Evolutionary conservation across 1,140 invertebrate genomes (phyloP), one percentile per base, ranked within the genome.

Genomic region (Helicorthomorpha holstii): DNA sequence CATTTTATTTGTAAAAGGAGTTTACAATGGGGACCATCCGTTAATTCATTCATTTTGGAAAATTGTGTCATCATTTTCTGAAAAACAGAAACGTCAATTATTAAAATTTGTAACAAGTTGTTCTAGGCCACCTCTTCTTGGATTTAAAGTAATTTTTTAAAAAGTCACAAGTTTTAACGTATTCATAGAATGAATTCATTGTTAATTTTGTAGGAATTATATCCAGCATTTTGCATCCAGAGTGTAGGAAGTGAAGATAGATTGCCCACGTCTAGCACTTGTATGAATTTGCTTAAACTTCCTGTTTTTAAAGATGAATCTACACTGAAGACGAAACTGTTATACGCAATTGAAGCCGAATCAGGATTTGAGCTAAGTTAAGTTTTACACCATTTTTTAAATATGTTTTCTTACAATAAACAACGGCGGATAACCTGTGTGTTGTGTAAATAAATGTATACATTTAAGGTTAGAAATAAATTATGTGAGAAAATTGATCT

Each of bases 61-160:
- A 56, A 83, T 92, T 22, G 74, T 96, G 2, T 72, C 80, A 55
- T 74, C 75, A 21, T 91, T 97, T 61, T 81, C 75, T 54, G 89
- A 94, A 66, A 71, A 78, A 24, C 83, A 95, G 63, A 80, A 83
- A 50, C 73, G 89, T 49, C 82, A 90, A 60, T 66, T 98, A 14
- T 69, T 98, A 0, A 94, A 95, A 67, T 98, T 98, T 75, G 91
- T 96, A 3, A 98, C 94, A 1, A 94, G 90, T 63, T 96, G 91
- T 61, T 96, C 92, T 0, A 68, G 91, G 58, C 90, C 92, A n/a
- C 94, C 94, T 2, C 70, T 97, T n/a, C 69, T 96, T 22, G 94
- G 94, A 16, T 98, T 97, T 64, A 96, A 93, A 77, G 89, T 71
- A 60, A 21, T 49, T 42, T 54, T 54, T 27, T 42, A 27, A 25